Conservation (phyloP, 1,140 invertebrate genomes). For the Magallana angulata region DNA sequence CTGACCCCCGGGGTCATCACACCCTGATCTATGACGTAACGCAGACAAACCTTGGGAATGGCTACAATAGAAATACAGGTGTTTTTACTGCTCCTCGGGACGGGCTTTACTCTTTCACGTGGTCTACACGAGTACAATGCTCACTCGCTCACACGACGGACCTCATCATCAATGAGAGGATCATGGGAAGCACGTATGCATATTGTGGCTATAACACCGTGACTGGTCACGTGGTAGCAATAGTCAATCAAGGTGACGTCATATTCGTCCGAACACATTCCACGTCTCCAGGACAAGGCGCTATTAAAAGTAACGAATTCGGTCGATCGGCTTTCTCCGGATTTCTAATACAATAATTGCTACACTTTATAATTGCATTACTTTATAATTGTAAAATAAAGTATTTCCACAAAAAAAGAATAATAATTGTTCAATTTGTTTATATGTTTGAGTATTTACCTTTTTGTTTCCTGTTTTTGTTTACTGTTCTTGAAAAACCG, state of each 20-base stretch:
- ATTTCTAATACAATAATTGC: background rate
- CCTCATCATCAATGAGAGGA: constrained; percentile 6
- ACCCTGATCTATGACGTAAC: constrained; percentile 39
- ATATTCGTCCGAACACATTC: constrained; percentile 14
- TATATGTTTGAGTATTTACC: no score
- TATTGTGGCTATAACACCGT: background rate
- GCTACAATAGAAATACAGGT: constrained; percentile 43
- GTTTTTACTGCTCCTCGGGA: constrained; percentile 38
- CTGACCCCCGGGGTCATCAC: constrained; percentile 7
- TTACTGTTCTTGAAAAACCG: no score
- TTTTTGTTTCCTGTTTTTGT: no score
- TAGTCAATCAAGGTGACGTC: constrained; percentile 11
- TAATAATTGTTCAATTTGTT: no score
- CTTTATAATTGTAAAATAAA: no score
- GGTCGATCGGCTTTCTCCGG: constrained; percentile 27
- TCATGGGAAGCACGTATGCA: background rate
- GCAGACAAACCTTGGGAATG: constrained; percentile 43
- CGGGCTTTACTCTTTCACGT: constrained; percentile 50
- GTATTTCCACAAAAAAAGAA: no score
- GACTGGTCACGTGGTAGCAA: background rate
- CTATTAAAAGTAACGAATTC: constrained; percentile 20
- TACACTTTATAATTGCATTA: background rate
- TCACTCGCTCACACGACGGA: background rate
- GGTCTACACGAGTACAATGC: constrained; percentile 14
- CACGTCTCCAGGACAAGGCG: background rate